These are phyloP conservation scores for Cetonia aurata DNA, from an alignment of 2,888 invertebrate species.

Conservation along the genomic window DNA sequence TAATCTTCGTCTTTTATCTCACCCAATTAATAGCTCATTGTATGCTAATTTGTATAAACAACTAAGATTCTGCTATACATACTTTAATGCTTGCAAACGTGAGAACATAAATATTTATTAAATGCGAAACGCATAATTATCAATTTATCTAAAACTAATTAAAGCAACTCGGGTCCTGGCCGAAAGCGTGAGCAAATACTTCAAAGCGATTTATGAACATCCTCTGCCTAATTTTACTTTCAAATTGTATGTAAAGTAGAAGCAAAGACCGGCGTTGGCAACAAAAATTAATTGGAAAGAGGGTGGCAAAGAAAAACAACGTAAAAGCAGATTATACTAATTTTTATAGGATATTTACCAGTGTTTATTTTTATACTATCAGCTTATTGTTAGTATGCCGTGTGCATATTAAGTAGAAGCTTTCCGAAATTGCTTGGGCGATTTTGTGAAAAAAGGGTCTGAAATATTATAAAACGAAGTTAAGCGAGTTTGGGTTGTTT, in stretches of 20 bases:
- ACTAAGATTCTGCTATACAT: no score
- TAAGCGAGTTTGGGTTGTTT: not conserved
- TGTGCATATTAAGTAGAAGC: no score
- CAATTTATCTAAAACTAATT: constrained; percentile 3
- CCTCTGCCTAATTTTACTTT: constrained; percentile 7
- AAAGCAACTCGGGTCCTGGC: not conserved
- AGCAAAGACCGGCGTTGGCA: not conserved
- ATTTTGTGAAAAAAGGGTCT: not conserved
- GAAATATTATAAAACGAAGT: not conserved
- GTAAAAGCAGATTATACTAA: constrained; percentile 16
- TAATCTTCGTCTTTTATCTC: no score
- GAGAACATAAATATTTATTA: no score
- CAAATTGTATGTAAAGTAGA: constrained; percentile 13
- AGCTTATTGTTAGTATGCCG: no score
- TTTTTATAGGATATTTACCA: not conserved
- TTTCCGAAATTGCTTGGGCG: no score
- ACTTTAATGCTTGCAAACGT: no score
- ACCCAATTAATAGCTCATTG: no score
- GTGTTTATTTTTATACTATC: not conserved
- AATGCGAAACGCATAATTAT: no score
- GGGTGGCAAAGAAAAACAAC: not conserved
- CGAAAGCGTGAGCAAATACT: constrained; percentile 12
- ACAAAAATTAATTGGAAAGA: constrained; percentile 9
- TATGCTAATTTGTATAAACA: no score
- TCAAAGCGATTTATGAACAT: constrained; percentile 8